Conservation (phyloP, 2,113 vertebrate genomes). For the Urocynchramus pylzowi region DNA sequence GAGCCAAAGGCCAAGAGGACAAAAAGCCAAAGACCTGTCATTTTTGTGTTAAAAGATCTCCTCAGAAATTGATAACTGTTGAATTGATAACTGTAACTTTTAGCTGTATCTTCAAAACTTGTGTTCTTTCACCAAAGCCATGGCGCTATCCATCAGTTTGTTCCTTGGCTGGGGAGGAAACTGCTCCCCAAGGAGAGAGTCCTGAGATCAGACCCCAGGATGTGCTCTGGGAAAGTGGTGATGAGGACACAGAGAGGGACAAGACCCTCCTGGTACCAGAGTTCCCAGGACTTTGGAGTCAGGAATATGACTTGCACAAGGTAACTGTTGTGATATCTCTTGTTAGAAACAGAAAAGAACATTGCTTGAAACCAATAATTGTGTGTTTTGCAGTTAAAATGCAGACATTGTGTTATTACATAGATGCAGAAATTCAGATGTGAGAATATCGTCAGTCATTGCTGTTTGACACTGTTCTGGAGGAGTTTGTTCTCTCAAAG, state of each 20-base stretch:
- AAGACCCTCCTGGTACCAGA: constrained; percentile 78
- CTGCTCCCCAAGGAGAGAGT: neutral
- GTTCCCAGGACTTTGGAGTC: constrained; percentile 81
- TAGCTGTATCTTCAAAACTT: neutral
- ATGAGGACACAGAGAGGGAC: neutral
- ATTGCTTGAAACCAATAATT: neutral
- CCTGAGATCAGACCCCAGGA: neutral
- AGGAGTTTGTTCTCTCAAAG: neutral
- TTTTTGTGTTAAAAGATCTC: neutral
- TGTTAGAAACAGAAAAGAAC: neutral
- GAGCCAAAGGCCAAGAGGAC: neutral
- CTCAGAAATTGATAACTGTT: neutral
- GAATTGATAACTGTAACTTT: neutral
- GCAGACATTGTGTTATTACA: neutral
- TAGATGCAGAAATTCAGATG: neutral
- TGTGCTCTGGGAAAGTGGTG: neutral
- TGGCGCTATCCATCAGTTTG: neutral
- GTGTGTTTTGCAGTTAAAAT: neutral
- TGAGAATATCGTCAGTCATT: neutral
- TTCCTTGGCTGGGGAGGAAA: neutral
- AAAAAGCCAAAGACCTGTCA: neutral
- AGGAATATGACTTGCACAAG: constrained; percentile 30
- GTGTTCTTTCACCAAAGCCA: neutral
- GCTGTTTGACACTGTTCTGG: neutral
- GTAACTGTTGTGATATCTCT: constrained; percentile 9